Base-by-base conservation (phyloP, 2,888 invertebrate genomes). In the Caenorhabditis panamensis region DNA sequence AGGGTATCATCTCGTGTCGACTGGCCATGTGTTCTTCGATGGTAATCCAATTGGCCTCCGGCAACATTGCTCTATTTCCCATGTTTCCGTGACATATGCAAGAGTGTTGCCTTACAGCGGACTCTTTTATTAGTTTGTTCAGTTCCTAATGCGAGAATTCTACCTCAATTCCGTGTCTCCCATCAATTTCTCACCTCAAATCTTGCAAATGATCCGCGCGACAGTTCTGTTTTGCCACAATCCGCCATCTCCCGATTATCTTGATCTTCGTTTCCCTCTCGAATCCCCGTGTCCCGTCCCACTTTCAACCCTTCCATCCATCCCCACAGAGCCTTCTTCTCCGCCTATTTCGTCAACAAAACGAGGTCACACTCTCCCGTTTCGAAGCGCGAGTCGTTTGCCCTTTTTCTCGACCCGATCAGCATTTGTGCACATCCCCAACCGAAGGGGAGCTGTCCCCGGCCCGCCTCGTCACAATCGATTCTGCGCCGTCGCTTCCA, bases 1-100 rank as follows among this genome's bases (percentile, higher is more conserved):
- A 67, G 67, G 68, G 53, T 61, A 69, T 69, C 69, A 59, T 69
- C 37, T 49, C 49, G 59, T 51, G 41, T 49, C 51, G 28, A 11
- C 58, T 37, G 11, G 49, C 51, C 53, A 53, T 69, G 69, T 61
- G 69, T 68, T 68, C 68, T 61, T 61, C 69, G 51, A 69, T 59
- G 69, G 59, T 69, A 69, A 61, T 61, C 61, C 69, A 69, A 69
- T 69, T 69, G 68, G 49, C 69, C 56, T 13, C 53, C 31, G 26
- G 44, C 44, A 18, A 66, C 44, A 53, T 56, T 67, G 67, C 67
- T 67, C 56, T 58, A 59, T 68, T 68, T 68, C 20, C 47, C 47
- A 47, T 51, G 8, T 36, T 18, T 63, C 18, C n/a, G n/a, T n/a
- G n/a, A n/a, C n/a, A n/a, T n/a, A n/a, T n/a, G n/a, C n/a, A n/a